A percentile compares a stretch with the other conserved stretches of the same genome.
These are phyloP conservation scores for Phrynocephalus guinanensis DNA, from an alignment of 2,797 vertebrate genomes.

Conservation along the genomic window DNA sequence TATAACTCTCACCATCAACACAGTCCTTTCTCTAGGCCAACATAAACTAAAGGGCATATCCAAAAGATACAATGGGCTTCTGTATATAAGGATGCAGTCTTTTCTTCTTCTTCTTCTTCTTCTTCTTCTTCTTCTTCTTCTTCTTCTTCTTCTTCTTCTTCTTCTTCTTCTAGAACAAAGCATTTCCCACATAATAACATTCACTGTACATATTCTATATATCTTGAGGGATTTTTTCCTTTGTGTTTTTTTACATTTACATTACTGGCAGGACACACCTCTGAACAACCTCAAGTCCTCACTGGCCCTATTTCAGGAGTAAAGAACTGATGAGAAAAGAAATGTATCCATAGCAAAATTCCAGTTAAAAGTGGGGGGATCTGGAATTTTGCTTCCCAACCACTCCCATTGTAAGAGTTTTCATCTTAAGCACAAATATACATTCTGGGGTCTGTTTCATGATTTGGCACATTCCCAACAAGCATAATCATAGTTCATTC, in stretches of 20 bases:
- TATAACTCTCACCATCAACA: conserved; percentile 57
- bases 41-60: conserved; percentile 52
- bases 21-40: conserved; percentile 64
- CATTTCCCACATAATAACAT: conserved; percentile 37
- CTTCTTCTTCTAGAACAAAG: conserved; percentile 51
- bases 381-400: conserved; percentile 57
- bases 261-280: conserved; percentile 42
- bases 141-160: conserved; percentile 61
- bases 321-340: conserved; percentile 53
- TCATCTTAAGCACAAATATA: conserved; percentile 38
- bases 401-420: conserved; percentile 1
- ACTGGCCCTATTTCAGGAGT: conserved; percentile 48
- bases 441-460: conserved; percentile 47
- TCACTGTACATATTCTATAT: conserved; percentile 49
- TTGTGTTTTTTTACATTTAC: conserved; percentile 30
- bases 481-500: conserved; percentile 18
- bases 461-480: conserved; percentile 41
- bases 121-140: conserved; percentile 61
- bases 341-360: conserved; percentile 68
- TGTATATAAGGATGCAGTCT: conserved; percentile 47
- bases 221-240: conserved; percentile 17
- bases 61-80: conserved; percentile 52
- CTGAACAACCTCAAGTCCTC: conserved; percentile 29
- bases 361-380: conserved; percentile 59
- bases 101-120: too few species aligned